Conservation (phyloP, 2,888 invertebrate species). For the Cabera pusaria region DNA sequence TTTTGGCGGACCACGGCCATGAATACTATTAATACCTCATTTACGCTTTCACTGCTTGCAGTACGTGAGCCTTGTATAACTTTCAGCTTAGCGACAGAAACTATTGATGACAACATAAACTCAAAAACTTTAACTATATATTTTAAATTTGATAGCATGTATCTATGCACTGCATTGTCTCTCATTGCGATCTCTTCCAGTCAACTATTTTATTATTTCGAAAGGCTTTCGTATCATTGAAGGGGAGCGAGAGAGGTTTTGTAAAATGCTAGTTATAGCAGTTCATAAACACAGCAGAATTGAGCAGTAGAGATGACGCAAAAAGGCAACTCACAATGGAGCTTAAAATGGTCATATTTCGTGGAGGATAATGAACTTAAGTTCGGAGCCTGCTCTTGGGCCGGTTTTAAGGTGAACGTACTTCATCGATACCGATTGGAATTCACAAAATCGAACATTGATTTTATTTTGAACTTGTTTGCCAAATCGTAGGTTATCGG, state of each 20-base stretch:
- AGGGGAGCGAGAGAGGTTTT: too few relatives aligned
- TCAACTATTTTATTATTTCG: too few relatives aligned
- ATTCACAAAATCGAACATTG: slow-evolving; percentile 64
- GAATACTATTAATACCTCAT: slow-evolving; percentile 66
- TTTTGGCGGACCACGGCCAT: slow-evolving; percentile 56
- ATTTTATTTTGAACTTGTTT: slow-evolving; percentile 69
- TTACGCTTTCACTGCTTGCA: slow-evolving; percentile 62
- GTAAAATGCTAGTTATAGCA: too few relatives aligned
- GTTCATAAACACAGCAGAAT: too few relatives aligned
- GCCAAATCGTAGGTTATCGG: slow-evolving; percentile 69
- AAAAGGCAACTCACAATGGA: slow-evolving; percentile 41
- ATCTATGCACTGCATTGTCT: too few relatives aligned
- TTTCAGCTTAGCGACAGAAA: slow-evolving; percentile 8
- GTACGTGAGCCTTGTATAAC: slow-evolving; percentile 19
- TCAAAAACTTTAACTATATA: too few relatives aligned
- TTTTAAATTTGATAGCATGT: too few relatives aligned
- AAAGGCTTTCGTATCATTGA: too few relatives aligned
- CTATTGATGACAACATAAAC: too few relatives aligned
- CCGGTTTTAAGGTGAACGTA: slow-evolving; percentile 79
- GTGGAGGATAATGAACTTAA: slow-evolving; percentile 74
- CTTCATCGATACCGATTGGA: slow-evolving; percentile 61
- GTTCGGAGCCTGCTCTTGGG: slow-evolving; percentile 55
- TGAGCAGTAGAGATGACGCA: slow-evolving; percentile 33
- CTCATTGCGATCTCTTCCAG: too few relatives aligned
- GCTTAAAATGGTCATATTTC: slow-evolving; percentile 58